phyloP scores from a whole-genome alignment of 2,888 invertebrate genomes.

The Mythimna loreyi region DNA sequence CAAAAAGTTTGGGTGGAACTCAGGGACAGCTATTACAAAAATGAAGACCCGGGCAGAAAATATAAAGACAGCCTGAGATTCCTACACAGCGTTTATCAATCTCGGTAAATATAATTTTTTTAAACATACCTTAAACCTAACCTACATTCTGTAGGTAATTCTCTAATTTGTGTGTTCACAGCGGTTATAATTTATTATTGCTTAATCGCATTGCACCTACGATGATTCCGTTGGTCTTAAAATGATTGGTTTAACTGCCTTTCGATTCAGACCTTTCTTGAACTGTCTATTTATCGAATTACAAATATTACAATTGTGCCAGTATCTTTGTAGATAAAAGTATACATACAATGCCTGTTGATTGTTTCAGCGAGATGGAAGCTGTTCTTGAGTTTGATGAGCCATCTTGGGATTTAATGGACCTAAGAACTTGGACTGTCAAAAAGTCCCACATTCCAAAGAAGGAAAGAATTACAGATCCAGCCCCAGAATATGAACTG shows the following conservation, averaged over 20 bases:
- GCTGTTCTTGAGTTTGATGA: slow-evolving; percentile 40
- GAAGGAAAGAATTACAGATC: slow-evolving; percentile 28
- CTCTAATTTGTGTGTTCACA: too few species aligned
- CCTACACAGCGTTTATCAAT: slow-evolving; percentile 40
- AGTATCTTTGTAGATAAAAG: not conserved
- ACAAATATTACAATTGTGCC: not conserved
- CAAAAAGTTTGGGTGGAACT: slow-evolving; percentile 31
- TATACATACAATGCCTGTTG: not conserved
- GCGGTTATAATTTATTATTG: too few species aligned
- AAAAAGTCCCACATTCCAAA: slow-evolving; percentile 35
- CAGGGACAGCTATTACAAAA: slow-evolving; percentile 45
- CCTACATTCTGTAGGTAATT: too few species aligned
- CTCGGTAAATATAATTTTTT: slow-evolving; percentile 24
- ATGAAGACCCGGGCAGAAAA: slow-evolving; percentile 37
- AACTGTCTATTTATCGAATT: too few species aligned
- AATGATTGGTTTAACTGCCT: not conserved
- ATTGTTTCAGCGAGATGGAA: slow-evolving; percentile 38
- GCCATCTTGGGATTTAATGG: slow-evolving; percentile 42
- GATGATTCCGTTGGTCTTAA: not conserved
- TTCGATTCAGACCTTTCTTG: not conserved
- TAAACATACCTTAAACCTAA: not conserved
- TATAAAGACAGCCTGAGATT: slow-evolving; percentile 39
- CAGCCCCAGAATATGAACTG: slow-evolving; percentile 42
- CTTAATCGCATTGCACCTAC: too few species aligned
- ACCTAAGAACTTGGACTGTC: slow-evolving; percentile 36